A percentile compares a stretch with the other conserved stretches of the same genome.
phyloP scores from a whole-genome alignment of 2,888 invertebrate genomes.

The Noctua fimbriata region DNA sequence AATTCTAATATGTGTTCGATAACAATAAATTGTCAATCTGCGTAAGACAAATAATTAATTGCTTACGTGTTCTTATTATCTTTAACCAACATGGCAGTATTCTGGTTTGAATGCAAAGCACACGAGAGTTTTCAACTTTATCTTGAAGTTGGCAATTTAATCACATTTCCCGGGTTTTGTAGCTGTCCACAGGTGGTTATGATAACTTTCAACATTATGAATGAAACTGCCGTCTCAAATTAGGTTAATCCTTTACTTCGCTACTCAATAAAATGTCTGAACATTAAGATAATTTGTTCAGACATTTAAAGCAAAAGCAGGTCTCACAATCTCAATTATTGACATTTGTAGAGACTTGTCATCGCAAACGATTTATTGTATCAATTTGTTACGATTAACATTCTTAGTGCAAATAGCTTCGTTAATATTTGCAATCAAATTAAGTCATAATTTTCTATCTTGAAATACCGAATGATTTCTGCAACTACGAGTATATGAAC shows the following conservation, averaged over 20 bases:
- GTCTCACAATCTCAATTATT: slow-evolving; percentile 31
- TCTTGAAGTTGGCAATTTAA: not conserved
- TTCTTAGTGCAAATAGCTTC: slow-evolving; percentile 29
- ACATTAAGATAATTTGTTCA: slow-evolving; percentile 23
- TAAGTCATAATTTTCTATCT: slow-evolving; percentile 32
- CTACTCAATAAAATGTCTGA: slow-evolving; percentile 21
- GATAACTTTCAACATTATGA: slow-evolving; percentile 16
- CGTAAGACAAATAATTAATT: not conserved
- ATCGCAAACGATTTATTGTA: slow-evolving; percentile 44
- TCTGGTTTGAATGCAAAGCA: not conserved
- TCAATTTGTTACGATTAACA: slow-evolving; percentile 40
- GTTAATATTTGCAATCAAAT: slow-evolving; percentile 37
- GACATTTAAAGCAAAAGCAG: slow-evolving; percentile 14
- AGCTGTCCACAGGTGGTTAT: not conserved
- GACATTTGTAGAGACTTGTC: slow-evolving; percentile 44
- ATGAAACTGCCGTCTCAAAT: slow-evolving; percentile 24
- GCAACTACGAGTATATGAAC: not conserved
- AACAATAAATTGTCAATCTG: not conserved
- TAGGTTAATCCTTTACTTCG: slow-evolving; percentile 41
- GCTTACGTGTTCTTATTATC: not conserved
- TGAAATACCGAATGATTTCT: slow-evolving; percentile 18
- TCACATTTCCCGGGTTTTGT: not conserved
- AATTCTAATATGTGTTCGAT: not conserved
- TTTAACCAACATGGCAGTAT: not conserved
- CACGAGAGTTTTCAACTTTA: not conserved